Percentiles rank a stretch among this genome's conserved stretches.
Evolutionary conservation across 92 coral and sea anemone species (phyloP).

Genomic region (Porites cylindrica): DNA sequence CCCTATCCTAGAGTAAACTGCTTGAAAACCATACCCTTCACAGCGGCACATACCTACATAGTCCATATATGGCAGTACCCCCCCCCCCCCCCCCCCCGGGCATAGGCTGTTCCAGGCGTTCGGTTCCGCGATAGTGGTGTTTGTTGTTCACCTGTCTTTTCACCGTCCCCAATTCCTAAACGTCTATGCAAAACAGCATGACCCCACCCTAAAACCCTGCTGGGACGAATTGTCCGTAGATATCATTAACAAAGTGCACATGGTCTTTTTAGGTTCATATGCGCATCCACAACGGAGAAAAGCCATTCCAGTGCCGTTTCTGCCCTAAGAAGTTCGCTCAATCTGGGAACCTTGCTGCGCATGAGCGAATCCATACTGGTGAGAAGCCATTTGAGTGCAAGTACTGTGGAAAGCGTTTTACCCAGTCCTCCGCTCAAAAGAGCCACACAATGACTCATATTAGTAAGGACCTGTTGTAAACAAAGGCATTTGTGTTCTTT

Average conservation of each 20-base stretch:
- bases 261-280: conserved; percentile 20
- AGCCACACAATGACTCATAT: conserved; percentile 33
- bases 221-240: background rate
- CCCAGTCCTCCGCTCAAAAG: conserved; percentile 41
- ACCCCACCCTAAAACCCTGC: background rate
- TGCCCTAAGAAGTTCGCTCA: conserved; percentile 27
- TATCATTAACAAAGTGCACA: background rate
- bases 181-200: background rate
- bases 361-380: conserved; percentile 37
- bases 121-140: background rate
- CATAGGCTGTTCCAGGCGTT: no score
- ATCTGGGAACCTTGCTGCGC: conserved; percentile 38
- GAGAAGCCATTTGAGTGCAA: conserved; percentile 33
- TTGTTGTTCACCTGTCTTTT: background rate
- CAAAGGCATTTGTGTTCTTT: no score
- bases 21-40: no score
- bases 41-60: no score
- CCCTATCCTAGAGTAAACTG: no score
- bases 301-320: conserved; percentile 27
- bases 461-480: background rate
- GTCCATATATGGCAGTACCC: no score
- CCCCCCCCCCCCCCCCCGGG: no score
- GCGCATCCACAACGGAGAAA: conserved; percentile 37
- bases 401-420: conserved; percentile 37
- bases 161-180: no score